Evolutionary conservation across 37 sponge, comb jelly and placozoan species (phyloP).

Genomic region (Agelas oroides): DNA sequence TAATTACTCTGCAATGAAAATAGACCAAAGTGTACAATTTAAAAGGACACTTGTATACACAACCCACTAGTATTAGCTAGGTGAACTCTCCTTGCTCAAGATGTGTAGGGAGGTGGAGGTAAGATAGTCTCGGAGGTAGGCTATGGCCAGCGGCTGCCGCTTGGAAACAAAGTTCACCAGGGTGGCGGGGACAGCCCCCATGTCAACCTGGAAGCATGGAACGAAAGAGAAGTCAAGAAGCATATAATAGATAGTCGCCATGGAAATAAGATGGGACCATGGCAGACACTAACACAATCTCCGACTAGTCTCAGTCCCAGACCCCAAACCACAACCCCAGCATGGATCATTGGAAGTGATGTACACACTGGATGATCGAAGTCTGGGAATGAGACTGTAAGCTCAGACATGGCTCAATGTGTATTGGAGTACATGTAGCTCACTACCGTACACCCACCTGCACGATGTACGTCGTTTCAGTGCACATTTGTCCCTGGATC

Average conservation of each 20-base stretch:
- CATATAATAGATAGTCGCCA: background rate
- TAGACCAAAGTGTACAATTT: no score
- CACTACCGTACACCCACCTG: conserved; percentile 42
- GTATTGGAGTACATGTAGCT: no score
- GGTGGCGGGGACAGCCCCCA: conserved; percentile 65
- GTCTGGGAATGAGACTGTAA: no score
- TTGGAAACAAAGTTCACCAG: conserved; percentile 73
- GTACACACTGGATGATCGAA: no score
- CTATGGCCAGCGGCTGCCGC: conserved; percentile 84
- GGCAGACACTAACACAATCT: no score
- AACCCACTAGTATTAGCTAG: no score
- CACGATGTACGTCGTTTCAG: conserved; percentile 69
- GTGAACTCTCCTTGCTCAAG: background rate
- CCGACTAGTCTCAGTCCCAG: no score
- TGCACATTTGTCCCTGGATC: conserved; percentile 3
- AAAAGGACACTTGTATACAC: no score
- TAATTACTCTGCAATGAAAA: no score
- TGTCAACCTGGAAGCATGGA: conserved; percentile 58
- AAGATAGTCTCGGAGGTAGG: conserved; percentile 85
- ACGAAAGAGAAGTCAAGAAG: background rate
- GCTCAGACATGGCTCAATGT: no score
- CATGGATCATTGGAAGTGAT: no score
- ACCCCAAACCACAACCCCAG: no score
- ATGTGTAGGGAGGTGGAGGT: conserved; percentile 32
- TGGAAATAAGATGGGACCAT: background rate